Evolutionary conservation across 2,888 invertebrate genomes (phyloP).

Genomic region (Cybosia mesomella): DNA sequence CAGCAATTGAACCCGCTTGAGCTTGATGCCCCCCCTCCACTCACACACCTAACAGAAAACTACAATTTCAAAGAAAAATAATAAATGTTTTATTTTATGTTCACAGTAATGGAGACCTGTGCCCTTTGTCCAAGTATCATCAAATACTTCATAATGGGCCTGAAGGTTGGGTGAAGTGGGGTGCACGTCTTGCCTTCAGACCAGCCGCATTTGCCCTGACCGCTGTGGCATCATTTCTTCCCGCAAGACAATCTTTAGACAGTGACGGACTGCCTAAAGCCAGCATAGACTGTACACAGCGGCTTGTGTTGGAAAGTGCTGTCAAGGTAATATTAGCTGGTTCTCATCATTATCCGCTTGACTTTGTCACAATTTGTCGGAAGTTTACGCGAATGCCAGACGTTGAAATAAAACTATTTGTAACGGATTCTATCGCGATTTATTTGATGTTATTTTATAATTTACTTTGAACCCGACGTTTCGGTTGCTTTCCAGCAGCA

Average conservation of each 20-base stretch:
- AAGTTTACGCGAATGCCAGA: no score
- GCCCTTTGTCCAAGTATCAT: conserved; percentile 76
- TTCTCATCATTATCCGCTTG: no score
- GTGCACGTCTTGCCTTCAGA: conserved; percentile 75
- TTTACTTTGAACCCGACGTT: no score
- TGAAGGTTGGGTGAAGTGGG: conserved; percentile 81
- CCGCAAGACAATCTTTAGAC: conserved; percentile 67
- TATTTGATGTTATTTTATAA: no score
- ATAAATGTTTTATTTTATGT: conserved; percentile 26
- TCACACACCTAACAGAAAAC: background rate
- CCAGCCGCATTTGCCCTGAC: conserved; percentile 77
- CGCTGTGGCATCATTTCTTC: conserved; percentile 72
- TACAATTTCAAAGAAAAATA: background rate
- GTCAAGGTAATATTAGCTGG: conserved; percentile 64
- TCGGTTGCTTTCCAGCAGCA: no score
- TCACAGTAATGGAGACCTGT: conserved; percentile 70
- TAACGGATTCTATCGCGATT: no score
- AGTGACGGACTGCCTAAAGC: conserved; percentile 77
- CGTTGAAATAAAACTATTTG: no score
- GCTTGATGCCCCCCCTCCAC: no score
- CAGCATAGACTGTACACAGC: conserved; percentile 74
- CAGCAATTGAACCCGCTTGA: no score
- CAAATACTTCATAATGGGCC: conserved; percentile 77
- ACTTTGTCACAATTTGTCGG: no score
- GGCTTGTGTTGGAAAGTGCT: conserved; percentile 77